Conservation (phyloP, 1,140 invertebrate genomes). For the Paralvinella palmiformis region DNA sequence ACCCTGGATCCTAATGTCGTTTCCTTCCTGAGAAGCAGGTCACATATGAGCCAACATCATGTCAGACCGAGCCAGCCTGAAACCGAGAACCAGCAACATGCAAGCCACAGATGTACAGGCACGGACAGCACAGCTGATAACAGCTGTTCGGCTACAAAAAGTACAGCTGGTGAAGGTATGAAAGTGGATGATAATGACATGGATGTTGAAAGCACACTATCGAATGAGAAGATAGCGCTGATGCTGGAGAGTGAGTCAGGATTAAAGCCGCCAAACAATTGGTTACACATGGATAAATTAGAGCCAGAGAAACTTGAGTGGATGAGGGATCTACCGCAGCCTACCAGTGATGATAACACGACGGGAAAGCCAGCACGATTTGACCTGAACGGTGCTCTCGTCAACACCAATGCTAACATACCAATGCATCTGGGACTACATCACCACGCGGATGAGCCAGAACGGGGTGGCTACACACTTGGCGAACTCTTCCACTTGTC, state of each 20-base stretch:
- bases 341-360: conserved; percentile 27
- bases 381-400: conserved; percentile 42
- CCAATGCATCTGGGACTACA: conserved; percentile 65
- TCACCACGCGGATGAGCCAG: conserved; percentile 86
- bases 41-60: not conserved
- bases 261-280: conserved; percentile 53
- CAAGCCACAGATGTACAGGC: not conserved
- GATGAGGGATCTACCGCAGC: conserved; percentile 57
- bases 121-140: not conserved
- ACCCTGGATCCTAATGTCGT: conserved; percentile 49
- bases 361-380: conserved; percentile 39
- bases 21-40: not conserved
- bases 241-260: not conserved
- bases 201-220: not conserved
- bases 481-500: conserved; percentile 74
- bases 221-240: not conserved
- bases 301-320: conserved; percentile 79
- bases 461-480: conserved; percentile 74
- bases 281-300: conserved; percentile 73
- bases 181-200: not conserved
- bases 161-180: not conserved
- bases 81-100: not conserved
- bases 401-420: conserved; percentile 52
- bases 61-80: not conserved
- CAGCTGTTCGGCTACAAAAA: not conserved